These are phyloP conservation scores for Tiphia femorata DNA, from an alignment of 2,888 invertebrate genomes.

Conservation along the genomic window DNA sequence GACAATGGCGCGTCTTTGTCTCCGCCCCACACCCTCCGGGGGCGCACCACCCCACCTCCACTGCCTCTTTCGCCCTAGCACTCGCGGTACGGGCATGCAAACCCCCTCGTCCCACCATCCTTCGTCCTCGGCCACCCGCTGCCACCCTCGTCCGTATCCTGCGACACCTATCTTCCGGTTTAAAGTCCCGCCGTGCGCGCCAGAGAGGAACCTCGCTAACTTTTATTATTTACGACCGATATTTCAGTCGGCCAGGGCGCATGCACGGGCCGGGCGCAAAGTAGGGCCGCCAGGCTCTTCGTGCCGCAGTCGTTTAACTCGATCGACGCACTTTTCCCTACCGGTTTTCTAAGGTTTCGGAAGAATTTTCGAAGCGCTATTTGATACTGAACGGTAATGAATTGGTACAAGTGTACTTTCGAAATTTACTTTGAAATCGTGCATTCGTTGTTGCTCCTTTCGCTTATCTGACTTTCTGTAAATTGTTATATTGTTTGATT, in stretches of 20 bases:
- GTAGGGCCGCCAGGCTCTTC: slow-evolving; percentile 24
- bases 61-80: slow-evolving; percentile 13
- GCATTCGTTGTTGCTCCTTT: too few species aligned
- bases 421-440: too few species aligned
- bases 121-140: slow-evolving; percentile 33
- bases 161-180: slow-evolving; percentile 70
- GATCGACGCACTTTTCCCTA: slow-evolving; percentile 22
- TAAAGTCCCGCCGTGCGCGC: slow-evolving; percentile 66
- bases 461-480: too few species aligned
- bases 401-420: too few species aligned
- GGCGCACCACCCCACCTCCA: slow-evolving; percentile 47
- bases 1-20: slow-evolving; percentile 70
- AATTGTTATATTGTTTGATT: too few species aligned
- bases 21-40: slow-evolving; percentile 51
- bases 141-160: slow-evolving; percentile 58
- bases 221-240: slow-evolving; percentile 70
- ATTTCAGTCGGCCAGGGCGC: slow-evolving; percentile 59
- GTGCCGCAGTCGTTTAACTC: slow-evolving; percentile 20
- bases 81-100: slow-evolving; percentile 3
- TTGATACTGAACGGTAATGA: too few species aligned
- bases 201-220: slow-evolving; percentile 67
- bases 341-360: background rate
- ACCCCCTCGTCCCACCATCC: slow-evolving; percentile 27
- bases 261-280: slow-evolving; percentile 32
- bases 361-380: too few species aligned